Percentiles rank a stretch among this genome's conserved stretches.
phyloP scores from a whole-genome alignment of 2,888 invertebrate genomes.

The Parnassius apollo region DNA sequence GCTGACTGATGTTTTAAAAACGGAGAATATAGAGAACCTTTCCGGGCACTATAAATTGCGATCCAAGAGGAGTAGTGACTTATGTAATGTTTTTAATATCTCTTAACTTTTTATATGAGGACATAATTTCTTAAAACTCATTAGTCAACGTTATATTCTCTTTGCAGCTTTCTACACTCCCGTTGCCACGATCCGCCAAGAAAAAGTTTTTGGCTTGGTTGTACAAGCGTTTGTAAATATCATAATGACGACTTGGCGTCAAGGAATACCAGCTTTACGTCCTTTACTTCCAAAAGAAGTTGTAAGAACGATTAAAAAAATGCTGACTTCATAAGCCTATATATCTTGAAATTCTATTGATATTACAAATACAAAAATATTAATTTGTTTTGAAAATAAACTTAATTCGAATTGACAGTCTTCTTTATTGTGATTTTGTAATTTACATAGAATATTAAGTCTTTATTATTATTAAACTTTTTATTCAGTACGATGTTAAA shows the following conservation, averaged over 20 bases:
- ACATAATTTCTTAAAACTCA: too few relatives aligned
- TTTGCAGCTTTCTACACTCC: conserved; percentile 13
- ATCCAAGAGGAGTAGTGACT: conserved; percentile 8
- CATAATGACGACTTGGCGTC: not conserved
- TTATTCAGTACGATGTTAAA: too few relatives aligned
- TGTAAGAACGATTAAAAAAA: not conserved
- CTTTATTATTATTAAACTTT: too few relatives aligned
- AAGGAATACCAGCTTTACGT: conserved; percentile 4
- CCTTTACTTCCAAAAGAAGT: conserved; percentile 10
- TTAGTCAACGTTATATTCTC: not conserved
- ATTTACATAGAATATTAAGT: too few relatives aligned
- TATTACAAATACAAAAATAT: too few relatives aligned
- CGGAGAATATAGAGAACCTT: not conserved
- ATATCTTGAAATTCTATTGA: too few relatives aligned
- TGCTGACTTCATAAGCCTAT: not conserved
- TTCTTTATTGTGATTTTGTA: too few relatives aligned
- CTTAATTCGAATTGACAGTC: too few relatives aligned
- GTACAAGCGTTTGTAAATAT: not conserved
- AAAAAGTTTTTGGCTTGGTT: not conserved
- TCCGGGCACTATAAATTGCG: conserved; percentile 7
- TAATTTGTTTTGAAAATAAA: too few relatives aligned
- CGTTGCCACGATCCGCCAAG: conserved; percentile 2
- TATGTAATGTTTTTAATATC: conserved; percentile 9
- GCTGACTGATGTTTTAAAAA: conserved; percentile 9
- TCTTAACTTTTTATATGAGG: not conserved